Percentiles rank a stretch among this genome's conserved stretches.
These are phyloP conservation scores for Pimephales promelas DNA, from an alignment of 2,113 vertebrate species.

Conservation along the genomic window DNA sequence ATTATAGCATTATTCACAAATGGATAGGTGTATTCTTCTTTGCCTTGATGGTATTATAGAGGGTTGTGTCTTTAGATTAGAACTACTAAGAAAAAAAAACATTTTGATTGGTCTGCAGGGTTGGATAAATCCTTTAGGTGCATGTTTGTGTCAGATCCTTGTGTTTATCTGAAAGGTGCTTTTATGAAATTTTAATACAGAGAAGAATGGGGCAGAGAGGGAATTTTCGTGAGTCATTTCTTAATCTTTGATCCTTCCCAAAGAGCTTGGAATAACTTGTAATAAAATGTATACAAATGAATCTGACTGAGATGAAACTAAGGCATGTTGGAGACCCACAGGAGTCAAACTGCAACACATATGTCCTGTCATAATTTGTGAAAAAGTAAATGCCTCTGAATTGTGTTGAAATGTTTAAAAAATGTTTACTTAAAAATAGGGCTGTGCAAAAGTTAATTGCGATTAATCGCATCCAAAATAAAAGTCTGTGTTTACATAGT, in stretches of 20 bases:
- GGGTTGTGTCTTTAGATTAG: constrained; percentile 74
- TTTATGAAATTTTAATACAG: constrained; percentile 8
- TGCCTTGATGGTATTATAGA: constrained; percentile 70
- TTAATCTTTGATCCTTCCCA: constrained; percentile 10
- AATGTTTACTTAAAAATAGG: background rate
- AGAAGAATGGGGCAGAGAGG: constrained; percentile 1
- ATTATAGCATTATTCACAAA: constrained; percentile 67
- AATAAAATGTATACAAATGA: background rate
- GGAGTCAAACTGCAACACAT: background rate
- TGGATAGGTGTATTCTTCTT: constrained; percentile 46
- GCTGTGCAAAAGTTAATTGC: too few species aligned
- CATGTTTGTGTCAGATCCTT: constrained; percentile 38
- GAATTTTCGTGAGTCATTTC: constrained; percentile 1
- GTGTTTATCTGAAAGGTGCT: constrained; percentile 33
- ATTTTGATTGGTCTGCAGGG: constrained; percentile 34
- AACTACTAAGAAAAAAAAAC: constrained; percentile 69
- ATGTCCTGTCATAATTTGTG: background rate
- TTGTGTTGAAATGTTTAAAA: background rate
- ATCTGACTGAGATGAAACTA: background rate
- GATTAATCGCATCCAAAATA: too few species aligned
- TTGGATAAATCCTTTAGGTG: constrained; percentile 33
- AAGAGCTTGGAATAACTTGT: background rate
- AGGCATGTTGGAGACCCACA: background rate
- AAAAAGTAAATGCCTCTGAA: background rate
- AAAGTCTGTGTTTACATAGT: too few species aligned